Percentiles rank a stretch among this genome's conserved stretches.
phyloP scores from a whole-genome alignment of 2,888 invertebrate genomes.

The Himalopsyche anomala region DNA sequence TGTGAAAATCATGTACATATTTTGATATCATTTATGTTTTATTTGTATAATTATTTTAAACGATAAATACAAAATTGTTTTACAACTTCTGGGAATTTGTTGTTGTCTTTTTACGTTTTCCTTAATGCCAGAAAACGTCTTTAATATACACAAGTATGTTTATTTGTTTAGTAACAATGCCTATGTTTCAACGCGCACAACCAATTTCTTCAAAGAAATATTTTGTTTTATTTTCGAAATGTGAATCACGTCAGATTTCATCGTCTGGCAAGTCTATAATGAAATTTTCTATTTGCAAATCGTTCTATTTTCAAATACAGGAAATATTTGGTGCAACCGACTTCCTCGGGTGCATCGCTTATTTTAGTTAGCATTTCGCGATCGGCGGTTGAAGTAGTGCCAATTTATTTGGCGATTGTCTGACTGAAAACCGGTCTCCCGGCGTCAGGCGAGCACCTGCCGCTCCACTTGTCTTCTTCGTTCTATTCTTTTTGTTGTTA shows the following conservation, averaged over 20 bases:
- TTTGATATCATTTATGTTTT: too few species aligned
- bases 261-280: background rate
- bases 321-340: background rate
- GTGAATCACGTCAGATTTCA: background rate
- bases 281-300: slow-evolving; percentile 9
- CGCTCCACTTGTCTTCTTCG: slow-evolving; percentile 62
- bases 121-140: too few species aligned
- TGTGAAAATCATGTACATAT: too few species aligned
- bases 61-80: too few species aligned
- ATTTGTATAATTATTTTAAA: too few species aligned
- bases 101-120: too few species aligned
- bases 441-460: slow-evolving; percentile 70
- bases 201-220: too few species aligned
- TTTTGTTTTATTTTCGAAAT: background rate
- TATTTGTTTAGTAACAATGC: too few species aligned
- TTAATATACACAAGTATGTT: too few species aligned
- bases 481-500: slow-evolving; percentile 36
- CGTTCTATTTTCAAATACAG: background rate
- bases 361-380: background rate
- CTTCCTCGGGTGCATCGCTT: background rate
- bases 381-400: slow-evolving; percentile 14
- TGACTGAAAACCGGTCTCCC: slow-evolving; percentile 23
- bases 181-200: too few species aligned
- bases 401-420: slow-evolving; percentile 43
- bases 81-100: too few species aligned